Evolutionary conservation across 2,113 vertebrate species (phyloP).

Genomic region (Glaucomys volans): DNA sequence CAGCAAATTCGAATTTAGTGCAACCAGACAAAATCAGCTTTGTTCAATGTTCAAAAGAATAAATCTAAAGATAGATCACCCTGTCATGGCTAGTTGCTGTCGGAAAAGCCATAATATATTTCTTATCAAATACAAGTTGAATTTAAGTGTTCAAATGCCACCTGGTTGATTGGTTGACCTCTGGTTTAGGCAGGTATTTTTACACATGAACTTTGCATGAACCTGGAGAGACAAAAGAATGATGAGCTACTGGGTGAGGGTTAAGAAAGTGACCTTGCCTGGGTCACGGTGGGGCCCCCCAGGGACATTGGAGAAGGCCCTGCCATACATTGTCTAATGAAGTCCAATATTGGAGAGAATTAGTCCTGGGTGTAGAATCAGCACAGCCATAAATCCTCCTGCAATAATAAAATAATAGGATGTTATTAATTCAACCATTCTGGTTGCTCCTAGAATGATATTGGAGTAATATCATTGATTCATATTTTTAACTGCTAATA

Average conservation of each 20-base stretch:
- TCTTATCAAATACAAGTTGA: constrained; percentile 58
- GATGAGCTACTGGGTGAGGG: constrained; percentile 50
- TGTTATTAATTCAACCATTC: constrained; percentile 86
- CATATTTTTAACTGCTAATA: constrained; percentile 85
- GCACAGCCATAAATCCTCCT: constrained; percentile 84
- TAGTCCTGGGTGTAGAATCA: constrained; percentile 77
- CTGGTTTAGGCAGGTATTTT: constrained; percentile 65
- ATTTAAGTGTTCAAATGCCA: constrained; percentile 59
- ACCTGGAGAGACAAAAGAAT: constrained; percentile 69
- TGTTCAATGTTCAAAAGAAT: constrained; percentile 42
- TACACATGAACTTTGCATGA: constrained; percentile 79
- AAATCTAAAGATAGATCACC: constrained; percentile 50
- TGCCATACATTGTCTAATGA: constrained; percentile 76
- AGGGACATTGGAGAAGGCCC: constrained; percentile 47
- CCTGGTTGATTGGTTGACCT: constrained; percentile 49
- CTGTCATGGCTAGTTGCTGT: constrained; percentile 22
- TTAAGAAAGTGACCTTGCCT: constrained; percentile 79
- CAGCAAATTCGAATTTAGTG: constrained; percentile 33
- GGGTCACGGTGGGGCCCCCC: constrained; percentile 65
- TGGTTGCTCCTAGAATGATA: constrained; percentile 83
- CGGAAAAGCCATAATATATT: constrained; percentile 39
- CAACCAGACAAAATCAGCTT: neutral
- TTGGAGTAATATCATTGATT: constrained; percentile 85
- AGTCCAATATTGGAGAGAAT: constrained; percentile 79
- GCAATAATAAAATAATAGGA: constrained; percentile 83